These are phyloP conservation scores for Leuciscus idus DNA, from an alignment of 2,113 vertebrate species.

Conservation along the genomic window DNA sequence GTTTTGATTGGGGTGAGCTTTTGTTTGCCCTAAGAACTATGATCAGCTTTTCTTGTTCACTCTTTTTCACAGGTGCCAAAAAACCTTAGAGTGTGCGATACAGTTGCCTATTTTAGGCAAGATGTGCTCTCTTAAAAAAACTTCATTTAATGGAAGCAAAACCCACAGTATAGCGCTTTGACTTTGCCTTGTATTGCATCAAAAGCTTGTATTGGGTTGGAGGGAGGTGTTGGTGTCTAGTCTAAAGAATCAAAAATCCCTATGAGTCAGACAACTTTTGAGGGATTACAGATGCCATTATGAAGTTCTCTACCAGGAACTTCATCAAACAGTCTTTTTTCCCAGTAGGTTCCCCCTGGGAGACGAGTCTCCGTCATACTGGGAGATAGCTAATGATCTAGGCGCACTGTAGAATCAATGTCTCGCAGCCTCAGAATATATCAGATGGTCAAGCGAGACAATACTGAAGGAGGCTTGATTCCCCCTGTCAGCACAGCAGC, in stretches of 20 bases:
- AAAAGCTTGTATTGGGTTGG: neutral
- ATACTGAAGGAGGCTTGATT: neutral
- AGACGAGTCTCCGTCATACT: slow-evolving; percentile 26
- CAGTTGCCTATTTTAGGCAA: neutral
- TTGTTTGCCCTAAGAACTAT: neutral
- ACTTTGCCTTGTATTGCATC: neutral
- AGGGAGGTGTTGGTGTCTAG: slow-evolving; percentile 20
- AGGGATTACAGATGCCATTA: slow-evolving; percentile 15
- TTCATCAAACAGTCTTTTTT: slow-evolving; percentile 39
- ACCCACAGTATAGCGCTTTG: neutral
- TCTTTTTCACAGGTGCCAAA: neutral
- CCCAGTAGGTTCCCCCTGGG: slow-evolving; percentile 31
- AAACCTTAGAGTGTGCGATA: neutral
- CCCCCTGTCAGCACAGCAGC: neutral
- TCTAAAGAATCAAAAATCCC: slow-evolving; percentile 20
- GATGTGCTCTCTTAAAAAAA: neutral
- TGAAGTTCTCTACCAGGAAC: slow-evolving; percentile 6
- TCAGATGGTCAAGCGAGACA: neutral
- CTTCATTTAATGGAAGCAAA: neutral
- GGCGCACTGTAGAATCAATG: slow-evolving; percentile 18
- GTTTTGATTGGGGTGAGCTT: neutral
- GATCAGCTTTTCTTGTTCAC: neutral
- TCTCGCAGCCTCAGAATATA: neutral
- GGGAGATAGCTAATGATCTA: slow-evolving; percentile 39
- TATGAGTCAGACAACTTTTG: neutral